Evolutionary conservation across 2,888 invertebrate genomes (phyloP).

Genomic region (Drosophila villosipedis): DNA sequence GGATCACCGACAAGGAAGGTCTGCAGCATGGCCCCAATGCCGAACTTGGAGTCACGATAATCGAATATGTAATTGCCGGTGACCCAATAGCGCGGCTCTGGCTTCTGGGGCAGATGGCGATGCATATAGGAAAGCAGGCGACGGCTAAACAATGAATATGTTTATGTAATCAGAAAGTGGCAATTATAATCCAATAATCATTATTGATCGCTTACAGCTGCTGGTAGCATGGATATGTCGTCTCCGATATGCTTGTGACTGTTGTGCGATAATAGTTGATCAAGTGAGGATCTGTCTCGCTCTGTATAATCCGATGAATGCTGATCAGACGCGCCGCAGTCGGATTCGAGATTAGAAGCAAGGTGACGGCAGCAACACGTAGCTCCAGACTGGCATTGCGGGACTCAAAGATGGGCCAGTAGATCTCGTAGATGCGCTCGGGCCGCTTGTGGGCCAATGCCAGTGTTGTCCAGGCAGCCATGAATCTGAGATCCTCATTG

Average conservation of each 20-base stretch:
- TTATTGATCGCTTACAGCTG: constrained; percentile 87
- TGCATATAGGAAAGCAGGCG: constrained; percentile 89
- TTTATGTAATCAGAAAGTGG: not conserved
- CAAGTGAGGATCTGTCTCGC: constrained; percentile 88
- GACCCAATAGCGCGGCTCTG: constrained; percentile 87
- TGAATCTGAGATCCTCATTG: constrained; percentile 86
- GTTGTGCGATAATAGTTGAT: constrained; percentile 91
- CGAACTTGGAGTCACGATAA: constrained; percentile 88
- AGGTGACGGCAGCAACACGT: constrained; percentile 88
- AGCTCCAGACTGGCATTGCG: constrained; percentile 89
- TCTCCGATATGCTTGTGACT: constrained; percentile 88
- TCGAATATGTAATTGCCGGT: constrained; percentile 91
- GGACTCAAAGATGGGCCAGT: constrained; percentile 90
- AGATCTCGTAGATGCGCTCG: constrained; percentile 87
- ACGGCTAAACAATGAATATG: constrained; percentile 85
- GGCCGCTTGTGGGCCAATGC: constrained; percentile 86
- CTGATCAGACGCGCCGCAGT: constrained; percentile 89
- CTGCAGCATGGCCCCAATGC: constrained; percentile 87
- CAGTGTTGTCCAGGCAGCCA: constrained; percentile 89
- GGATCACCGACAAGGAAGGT: constrained; percentile 89
- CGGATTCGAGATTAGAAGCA: constrained; percentile 88
- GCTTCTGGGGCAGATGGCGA: constrained; percentile 87
- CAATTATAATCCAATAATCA: not conserved
- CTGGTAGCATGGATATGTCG: constrained; percentile 89
- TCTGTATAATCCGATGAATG: constrained; percentile 89